Percentiles rank a stretch among this genome's conserved stretches.
These are phyloP conservation scores for Schizopygopsis malacanthus DNA, from an alignment of 2,797 vertebrate species.

Conservation along the genomic window DNA sequence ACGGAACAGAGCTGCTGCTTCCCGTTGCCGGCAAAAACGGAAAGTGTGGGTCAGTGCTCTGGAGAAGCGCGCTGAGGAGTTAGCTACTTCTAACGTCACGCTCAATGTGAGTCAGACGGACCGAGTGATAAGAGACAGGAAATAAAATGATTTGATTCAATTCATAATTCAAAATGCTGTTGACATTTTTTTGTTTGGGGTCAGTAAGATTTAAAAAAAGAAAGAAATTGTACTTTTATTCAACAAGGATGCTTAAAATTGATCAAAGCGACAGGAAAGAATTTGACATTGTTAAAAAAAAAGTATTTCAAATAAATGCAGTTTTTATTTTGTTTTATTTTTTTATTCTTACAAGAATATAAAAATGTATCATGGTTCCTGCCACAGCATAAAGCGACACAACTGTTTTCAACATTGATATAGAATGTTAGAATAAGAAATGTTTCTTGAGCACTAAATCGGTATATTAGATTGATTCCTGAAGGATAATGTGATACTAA, in stretches of 20 bases:
- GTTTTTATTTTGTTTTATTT: neutral
- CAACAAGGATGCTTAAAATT: neutral
- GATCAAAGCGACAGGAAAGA: too few relatives aligned
- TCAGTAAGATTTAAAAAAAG: neutral
- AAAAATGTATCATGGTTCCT: neutral
- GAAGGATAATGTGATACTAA: neutral
- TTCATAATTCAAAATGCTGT: neutral
- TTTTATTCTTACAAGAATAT: neutral
- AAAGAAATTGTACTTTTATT: neutral
- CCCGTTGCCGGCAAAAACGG: constrained; percentile 93
- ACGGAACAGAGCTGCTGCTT: constrained; percentile 91
- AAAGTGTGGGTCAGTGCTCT: constrained; percentile 94
- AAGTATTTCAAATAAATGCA: neutral
- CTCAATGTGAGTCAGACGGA: constrained; percentile 83
- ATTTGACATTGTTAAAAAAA: neutral
- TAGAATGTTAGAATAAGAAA: neutral
- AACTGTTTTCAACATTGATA: neutral
- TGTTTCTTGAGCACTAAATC: neutral
- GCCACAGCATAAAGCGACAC: neutral
- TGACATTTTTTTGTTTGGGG: neutral
- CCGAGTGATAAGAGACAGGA: neutral
- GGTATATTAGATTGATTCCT: neutral
- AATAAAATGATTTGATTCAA: neutral
- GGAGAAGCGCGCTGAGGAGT: constrained; percentile 96
- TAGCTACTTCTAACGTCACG: constrained; percentile 90